A percentile compares a stretch with the other conserved stretches of the same genome.
phyloP scores from a whole-genome alignment of 2,797 vertebrate genomes.

The Typhlichthys eigenmanni region DNA sequence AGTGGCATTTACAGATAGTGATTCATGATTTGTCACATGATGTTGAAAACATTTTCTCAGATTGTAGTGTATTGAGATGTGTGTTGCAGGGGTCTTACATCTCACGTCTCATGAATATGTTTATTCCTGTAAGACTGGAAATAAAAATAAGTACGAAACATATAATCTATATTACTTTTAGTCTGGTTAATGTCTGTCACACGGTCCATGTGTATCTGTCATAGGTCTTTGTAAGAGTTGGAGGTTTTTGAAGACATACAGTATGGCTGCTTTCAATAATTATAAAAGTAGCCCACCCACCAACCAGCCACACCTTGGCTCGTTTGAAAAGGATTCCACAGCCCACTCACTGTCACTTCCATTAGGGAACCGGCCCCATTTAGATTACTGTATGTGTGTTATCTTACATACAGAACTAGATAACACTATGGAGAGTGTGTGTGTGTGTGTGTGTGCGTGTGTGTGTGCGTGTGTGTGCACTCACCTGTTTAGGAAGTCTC shows the following conservation, averaged over 20 bases:
- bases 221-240: no score
- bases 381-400: constrained; percentile 12
- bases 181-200: no score
- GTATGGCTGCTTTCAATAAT: constrained; percentile 28
- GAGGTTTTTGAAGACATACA: background rate
- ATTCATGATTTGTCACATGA: constrained; percentile 49
- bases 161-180: no score
- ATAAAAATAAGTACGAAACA: no score
- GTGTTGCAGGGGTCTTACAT: constrained; percentile 12
- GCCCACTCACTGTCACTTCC: constrained; percentile 31
- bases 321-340: constrained; percentile 48
- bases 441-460: constrained; percentile 8
- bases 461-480: constrained; percentile 36
- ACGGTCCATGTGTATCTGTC: no score
- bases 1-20: background rate
- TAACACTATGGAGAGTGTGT: background rate
- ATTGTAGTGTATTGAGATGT: constrained; percentile 10
- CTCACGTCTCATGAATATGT: no score
- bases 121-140: no score
- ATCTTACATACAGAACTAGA: no score
- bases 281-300: constrained; percentile 49
- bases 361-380: constrained; percentile 26
- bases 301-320: constrained; percentile 18
- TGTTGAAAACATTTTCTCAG: constrained; percentile 46
- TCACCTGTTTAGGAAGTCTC: constrained; percentile 80